Base-by-base conservation (phyloP, 2,113 vertebrate species). In the Dicrurus megarhynchus region DNA sequence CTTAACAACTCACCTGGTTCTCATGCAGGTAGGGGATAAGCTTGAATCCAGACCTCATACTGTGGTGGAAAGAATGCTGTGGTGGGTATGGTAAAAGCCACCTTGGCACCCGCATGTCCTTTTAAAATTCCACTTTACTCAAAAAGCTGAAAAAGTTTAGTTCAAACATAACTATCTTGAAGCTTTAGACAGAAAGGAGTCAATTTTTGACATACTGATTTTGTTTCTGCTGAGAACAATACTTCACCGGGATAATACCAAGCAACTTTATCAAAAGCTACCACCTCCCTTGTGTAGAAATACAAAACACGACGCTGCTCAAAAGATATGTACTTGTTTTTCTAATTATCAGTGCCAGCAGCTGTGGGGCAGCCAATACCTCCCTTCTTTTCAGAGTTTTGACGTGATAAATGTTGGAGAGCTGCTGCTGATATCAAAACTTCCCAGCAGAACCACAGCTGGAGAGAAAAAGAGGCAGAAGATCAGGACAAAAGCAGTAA, bases 261-360 rank as follows among this genome's bases (percentile, higher is more conserved):
- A 26, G 4, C 9, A 56, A 19, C 10, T 76, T 75, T 39, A 85
- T 20, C 22, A 61, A 76, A 79, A 75, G 60, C 27, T 46, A 76
- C 15, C 7, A 59, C 11, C 11, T 88, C 22, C 13, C 76, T 83
- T 60, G 10, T 28, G 44, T 1, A 46, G 23, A 74, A 83, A 64
- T 30, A 4, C 13, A 67, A 57, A 86, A 23, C 6, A 55, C 1
- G 4, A 67, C 3, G 2, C 27, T 3, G 1, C 15, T 13, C 27
- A 30, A 67, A 87, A 84, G 27, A 39, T 9, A 55, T 0, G 0
- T 15, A 39, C 10, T 87, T 50, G 4, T 52, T 37, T 79, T 94
- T 87, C 53, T 67, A 71, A 68, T 73, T 83, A 53, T 42, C 69
- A n/a, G 11, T 68, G 9, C 30, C 64, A 93, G 56, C 41, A 80